phyloP scores from a whole-genome alignment of 37 sponge, comb jelly and placozoan species.

The Spongilla lacustris region DNA sequence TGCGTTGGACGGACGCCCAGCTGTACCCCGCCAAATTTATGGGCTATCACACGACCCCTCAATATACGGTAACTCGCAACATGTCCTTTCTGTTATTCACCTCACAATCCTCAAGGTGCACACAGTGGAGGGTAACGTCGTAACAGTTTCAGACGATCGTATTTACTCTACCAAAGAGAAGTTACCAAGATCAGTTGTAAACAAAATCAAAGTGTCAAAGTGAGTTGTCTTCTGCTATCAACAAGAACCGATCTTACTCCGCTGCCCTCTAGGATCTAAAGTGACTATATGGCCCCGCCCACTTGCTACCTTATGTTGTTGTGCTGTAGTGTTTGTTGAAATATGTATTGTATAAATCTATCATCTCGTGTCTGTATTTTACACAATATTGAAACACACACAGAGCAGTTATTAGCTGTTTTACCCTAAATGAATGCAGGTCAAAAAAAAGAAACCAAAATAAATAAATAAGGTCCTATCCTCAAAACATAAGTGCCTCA shows the following conservation, averaged over 20 bases:
- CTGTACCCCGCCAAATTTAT: slow-evolving; percentile 70
- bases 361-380: neutral
- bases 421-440: neutral
- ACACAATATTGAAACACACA: neutral
- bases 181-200: slow-evolving; percentile 58
- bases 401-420: neutral
- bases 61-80: slow-evolving; percentile 46
- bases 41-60: slow-evolving; percentile 41
- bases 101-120: slow-evolving; percentile 21
- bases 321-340: neutral
- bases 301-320: neutral
- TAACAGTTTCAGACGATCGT: slow-evolving; percentile 33
- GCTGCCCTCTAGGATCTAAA: neutral
- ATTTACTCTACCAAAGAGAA: slow-evolving; percentile 67
- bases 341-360: neutral
- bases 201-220: slow-evolving; percentile 38
- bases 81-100: neutral
- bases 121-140: slow-evolving; percentile 20
- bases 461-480: slow-evolving; percentile 17
- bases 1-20: slow-evolving; percentile 77
- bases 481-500: slow-evolving; percentile 26
- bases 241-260: neutral
- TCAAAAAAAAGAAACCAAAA: slow-evolving; percentile 6
- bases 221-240: neutral
- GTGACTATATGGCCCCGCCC: neutral